These are phyloP conservation scores for Halictus ligatus DNA, from an alignment of 2,888 invertebrate genomes.

Conservation along the genomic window DNA sequence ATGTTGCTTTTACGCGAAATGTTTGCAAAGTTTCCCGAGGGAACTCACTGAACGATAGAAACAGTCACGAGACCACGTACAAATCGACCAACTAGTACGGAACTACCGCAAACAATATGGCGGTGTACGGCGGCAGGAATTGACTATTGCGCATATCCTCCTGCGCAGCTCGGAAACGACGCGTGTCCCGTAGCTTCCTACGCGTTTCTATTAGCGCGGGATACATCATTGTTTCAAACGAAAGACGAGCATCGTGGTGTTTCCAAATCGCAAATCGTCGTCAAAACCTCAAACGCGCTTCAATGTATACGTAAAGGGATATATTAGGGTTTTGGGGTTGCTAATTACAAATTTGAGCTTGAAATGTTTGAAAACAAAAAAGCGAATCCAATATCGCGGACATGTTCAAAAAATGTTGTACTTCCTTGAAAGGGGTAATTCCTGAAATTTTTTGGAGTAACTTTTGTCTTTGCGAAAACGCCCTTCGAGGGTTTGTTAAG, in stretches of 20 bases:
- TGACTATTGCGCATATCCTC: conserved; percentile 53
- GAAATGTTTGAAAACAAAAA: too few species aligned
- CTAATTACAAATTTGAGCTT: not conserved
- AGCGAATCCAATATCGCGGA: too few species aligned
- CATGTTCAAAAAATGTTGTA: too few species aligned
- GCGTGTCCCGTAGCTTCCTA: conserved; percentile 52
- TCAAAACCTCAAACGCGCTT: not conserved
- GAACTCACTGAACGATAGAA: conserved; percentile 59
- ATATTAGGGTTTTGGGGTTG: not conserved
- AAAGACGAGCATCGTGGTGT: not conserved
- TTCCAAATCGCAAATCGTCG: not conserved
- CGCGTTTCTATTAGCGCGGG: conserved; percentile 17
- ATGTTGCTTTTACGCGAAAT: conserved; percentile 82
- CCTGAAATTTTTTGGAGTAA: too few species aligned
- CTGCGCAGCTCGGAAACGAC: conserved; percentile 66
- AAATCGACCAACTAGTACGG: conserved; percentile 65
- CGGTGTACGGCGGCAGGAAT: conserved; percentile 71
- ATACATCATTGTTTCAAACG: conserved; percentile 5
- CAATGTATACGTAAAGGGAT: too few species aligned
- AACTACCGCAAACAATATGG: conserved; percentile 80
- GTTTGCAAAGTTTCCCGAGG: conserved; percentile 73
- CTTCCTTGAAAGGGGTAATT: too few species aligned
- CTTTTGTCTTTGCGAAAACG: too few species aligned
- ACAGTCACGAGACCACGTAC: conserved; percentile 52
- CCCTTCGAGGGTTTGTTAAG: too few species aligned